Base-by-base conservation (phyloP, 2,888 invertebrate genomes). In the Pomacea canaliculata region DNA sequence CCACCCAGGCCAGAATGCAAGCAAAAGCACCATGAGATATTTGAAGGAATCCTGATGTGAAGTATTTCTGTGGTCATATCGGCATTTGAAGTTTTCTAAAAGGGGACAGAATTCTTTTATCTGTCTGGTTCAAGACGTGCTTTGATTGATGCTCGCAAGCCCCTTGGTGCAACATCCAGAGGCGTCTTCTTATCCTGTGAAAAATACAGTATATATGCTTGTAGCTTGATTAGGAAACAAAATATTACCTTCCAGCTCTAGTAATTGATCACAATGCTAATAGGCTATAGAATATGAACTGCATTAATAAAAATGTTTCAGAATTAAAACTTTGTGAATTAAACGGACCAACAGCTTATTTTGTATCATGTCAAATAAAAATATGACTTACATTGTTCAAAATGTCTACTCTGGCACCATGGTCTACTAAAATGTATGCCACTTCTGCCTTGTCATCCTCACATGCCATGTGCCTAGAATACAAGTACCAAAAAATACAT, bases 401-500 rank as follows among this genome's bases (percentile, higher is more conserved):
- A 9, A 88, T 82, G 73, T 85, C 84, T 19, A 84, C 81, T 76
- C 83, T 83, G 7, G 88, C 89, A 71, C 89, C 89, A 79, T 83
- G 80, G 76, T 87, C 85, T 56, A 89, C 83, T 63, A 89, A 76
- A 66, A 89, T 75, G 72, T 83, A 83, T 10, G 86, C 87, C 18
- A 86, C 85, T 75, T 88, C 87, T 48, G 83, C 79, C 72, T 85
- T 80, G 71, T 86, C 88, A 78, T 89, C 89, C 80, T 89, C 89
- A 86, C 89, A 89, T 5, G 89, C 88, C 71, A 88, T 93, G 92
- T 91, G 94, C 71, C 89, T 89, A 79, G 12, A 82, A 80, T 19
- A n/a, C 60, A 60, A 19, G n/a, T 23, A 23, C 23, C 23, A 19
- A 60, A 2, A 60, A 19, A 60, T 7, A 2, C 37, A 37, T 37